Percentiles rank a stretch among this genome's conserved stretches.
Evolutionary conservation across 2,113 vertebrate genomes (phyloP).

Genomic region (Corapipo altera): DNA sequence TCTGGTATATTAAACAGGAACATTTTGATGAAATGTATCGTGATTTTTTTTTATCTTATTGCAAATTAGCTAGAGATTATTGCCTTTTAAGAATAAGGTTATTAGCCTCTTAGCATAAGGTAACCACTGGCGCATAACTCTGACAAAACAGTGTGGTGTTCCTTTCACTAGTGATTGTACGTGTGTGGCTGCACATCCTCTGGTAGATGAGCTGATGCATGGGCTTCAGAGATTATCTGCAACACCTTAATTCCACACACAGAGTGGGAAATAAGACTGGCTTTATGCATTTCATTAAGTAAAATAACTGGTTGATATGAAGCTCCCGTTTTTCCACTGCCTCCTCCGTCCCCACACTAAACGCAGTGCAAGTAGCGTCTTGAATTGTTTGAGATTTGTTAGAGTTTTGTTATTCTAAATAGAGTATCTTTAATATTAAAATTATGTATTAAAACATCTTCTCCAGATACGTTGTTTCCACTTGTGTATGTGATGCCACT

Average conservation of each 20-base stretch:
- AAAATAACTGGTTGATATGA: slow-evolving; percentile 18
- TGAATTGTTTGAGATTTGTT: not conserved
- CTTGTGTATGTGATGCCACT: slow-evolving; percentile 57
- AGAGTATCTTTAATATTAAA: slow-evolving; percentile 46
- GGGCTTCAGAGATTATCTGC: slow-evolving; percentile 66
- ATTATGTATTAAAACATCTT: not conserved
- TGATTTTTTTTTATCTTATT: slow-evolving; percentile 41
- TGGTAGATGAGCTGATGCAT: slow-evolving; percentile 65
- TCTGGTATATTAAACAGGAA: slow-evolving; percentile 72
- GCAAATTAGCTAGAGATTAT: not conserved
- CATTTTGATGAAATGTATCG: slow-evolving; percentile 64
- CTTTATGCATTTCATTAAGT: slow-evolving; percentile 64
- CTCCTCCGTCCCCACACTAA: not conserved
- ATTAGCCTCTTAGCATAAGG: slow-evolving; percentile 29
- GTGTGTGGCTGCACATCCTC: slow-evolving; percentile 57
- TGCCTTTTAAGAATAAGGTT: slow-evolving; percentile 11
- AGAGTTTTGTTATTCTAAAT: slow-evolving; percentile 9
- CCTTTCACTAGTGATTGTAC: slow-evolving; percentile 58
- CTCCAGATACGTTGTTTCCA: slow-evolving; percentile 58
- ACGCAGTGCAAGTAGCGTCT: not conserved
- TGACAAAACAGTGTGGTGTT: slow-evolving; percentile 54
- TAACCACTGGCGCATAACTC: slow-evolving; percentile 28
- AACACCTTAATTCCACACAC: slow-evolving; percentile 55
- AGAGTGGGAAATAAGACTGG: slow-evolving; percentile 67
- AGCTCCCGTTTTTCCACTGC: slow-evolving; percentile 1